These are phyloP conservation scores for Crossaster papposus DNA, from an alignment of 53 echinoderm and acorn worm genomes.

Conservation along the genomic window DNA sequence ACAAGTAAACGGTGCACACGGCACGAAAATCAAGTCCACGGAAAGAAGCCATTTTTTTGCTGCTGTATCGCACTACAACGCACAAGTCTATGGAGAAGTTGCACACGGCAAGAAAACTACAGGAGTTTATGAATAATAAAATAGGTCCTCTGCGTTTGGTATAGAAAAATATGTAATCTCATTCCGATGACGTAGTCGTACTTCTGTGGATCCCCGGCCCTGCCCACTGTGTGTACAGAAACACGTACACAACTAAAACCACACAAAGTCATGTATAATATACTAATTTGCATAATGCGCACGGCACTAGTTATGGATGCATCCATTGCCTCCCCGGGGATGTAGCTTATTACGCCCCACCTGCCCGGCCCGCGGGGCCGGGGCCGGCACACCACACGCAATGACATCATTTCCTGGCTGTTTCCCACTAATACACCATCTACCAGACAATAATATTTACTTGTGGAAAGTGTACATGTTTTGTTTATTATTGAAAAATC, in stretches of 20 bases:
- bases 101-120: constrained; percentile 13
- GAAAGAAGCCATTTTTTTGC: constrained; percentile 40
- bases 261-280: neutral
- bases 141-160: neutral
- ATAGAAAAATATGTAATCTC: too few relatives aligned
- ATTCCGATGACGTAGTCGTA: too few relatives aligned
- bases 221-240: too few relatives aligned
- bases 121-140: neutral
- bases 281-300: constrained; percentile 51
- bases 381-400: too few relatives aligned
- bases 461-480: too few relatives aligned
- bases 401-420: too few relatives aligned
- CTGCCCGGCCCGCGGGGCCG: too few relatives aligned
- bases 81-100: neutral
- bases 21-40: constrained; percentile 24
- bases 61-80: neutral
- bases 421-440: too few relatives aligned
- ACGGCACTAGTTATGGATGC: constrained; percentile 31
- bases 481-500: neutral
- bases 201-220: too few relatives aligned
- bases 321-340: constrained; percentile 4
- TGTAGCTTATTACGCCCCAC: neutral
- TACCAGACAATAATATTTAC: too few relatives aligned
- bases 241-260: too few relatives aligned
- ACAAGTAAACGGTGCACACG: constrained; percentile 48